Evolutionary conservation across 2,888 invertebrate genomes (phyloP).

Genomic region (Dynastes hyllus): DNA sequence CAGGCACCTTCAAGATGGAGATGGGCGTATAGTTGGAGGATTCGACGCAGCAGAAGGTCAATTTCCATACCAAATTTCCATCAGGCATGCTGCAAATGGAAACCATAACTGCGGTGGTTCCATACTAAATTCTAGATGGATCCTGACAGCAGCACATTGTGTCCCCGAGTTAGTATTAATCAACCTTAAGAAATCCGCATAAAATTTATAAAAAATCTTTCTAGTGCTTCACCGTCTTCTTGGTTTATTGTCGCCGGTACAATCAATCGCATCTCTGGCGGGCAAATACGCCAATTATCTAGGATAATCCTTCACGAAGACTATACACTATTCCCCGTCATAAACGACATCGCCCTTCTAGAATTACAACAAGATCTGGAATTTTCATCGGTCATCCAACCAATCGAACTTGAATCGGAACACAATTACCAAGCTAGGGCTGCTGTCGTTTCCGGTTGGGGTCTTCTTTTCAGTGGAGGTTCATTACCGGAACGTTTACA

Average conservation of each 20-base stretch:
- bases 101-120: constrained; percentile 39
- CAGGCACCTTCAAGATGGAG: too few relatives aligned
- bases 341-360: constrained; percentile 28
- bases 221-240: constrained; percentile 10
- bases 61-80: constrained; percentile 38
- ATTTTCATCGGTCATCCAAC: constrained; percentile 10
- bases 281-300: background rate
- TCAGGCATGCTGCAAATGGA: background rate
- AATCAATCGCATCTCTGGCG: background rate
- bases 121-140: constrained; percentile 26
- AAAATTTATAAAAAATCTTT: constrained; percentile 1
- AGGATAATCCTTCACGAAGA: constrained; percentile 25
- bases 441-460: constrained; percentile 32
- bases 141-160: constrained; percentile 43
- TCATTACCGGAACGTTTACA: constrained; percentile 20
- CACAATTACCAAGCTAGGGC: background rate
- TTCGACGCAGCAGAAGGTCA: constrained; percentile 24
- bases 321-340: background rate
- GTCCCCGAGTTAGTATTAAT: background rate
- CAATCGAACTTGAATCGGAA: constrained; percentile 26
- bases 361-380: constrained; percentile 22
- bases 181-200: background rate
- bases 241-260: constrained; percentile 17
- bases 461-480: background rate
- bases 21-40: background rate